phyloP scores from a whole-genome alignment of 2,797 vertebrate species.

The Naso thynnoides region DNA sequence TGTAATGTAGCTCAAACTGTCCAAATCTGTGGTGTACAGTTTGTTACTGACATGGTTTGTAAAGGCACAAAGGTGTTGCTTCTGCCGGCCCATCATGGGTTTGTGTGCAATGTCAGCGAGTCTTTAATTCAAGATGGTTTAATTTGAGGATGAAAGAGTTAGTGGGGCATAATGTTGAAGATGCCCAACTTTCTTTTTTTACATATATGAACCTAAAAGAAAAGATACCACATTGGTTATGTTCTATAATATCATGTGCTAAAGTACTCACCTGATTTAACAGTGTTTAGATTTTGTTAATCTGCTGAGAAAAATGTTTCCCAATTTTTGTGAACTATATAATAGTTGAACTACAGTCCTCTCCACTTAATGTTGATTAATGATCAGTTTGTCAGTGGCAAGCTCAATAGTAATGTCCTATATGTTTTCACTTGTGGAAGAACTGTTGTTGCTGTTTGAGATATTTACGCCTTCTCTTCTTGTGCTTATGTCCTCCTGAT shows the following conservation, averaged over 20 bases:
- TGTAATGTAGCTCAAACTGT: not conserved
- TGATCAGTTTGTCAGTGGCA: not conserved
- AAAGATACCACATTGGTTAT: not conserved
- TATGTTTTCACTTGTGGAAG: conserved; percentile 3
- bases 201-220: not conserved
- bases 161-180: not conserved
- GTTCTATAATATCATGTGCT: not conserved
- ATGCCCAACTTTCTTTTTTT: not conserved
- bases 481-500: conserved; percentile 75
- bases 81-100: conserved; percentile 3
- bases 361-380: not conserved
- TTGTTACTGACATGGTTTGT: not conserved
- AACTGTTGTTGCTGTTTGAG: conserved; percentile 34
- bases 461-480: conserved; percentile 71
- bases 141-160: not conserved
- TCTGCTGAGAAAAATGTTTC: not conserved
- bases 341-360: not conserved
- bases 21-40: not conserved
- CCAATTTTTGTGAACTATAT: not conserved
- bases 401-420: not conserved
- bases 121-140: not conserved
- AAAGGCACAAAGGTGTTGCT: not conserved
- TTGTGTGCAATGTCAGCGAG: not conserved
- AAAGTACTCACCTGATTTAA: not conserved
- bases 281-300: not conserved